phyloP scores from a whole-genome alignment of 2,113 vertebrate species.

The Muntiacus reevesi region DNA sequence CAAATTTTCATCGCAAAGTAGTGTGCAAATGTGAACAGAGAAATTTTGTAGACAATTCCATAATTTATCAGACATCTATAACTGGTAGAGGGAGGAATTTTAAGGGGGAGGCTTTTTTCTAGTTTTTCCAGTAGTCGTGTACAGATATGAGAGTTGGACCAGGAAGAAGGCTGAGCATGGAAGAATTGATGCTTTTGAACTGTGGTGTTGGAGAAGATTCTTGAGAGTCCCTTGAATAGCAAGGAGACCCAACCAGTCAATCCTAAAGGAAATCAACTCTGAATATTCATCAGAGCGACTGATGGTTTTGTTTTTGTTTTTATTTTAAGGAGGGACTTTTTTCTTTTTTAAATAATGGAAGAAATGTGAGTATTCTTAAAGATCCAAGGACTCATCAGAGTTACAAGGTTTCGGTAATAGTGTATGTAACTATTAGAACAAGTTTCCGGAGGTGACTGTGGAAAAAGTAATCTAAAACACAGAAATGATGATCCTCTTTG shows the following conservation, averaged over 20 bases:
- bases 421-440: background rate
- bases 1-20: background rate
- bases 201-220: background rate
- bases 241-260: background rate
- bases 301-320: background rate
- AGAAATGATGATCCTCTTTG: background rate
- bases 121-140: background rate
- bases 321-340: background rate
- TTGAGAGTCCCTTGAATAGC: background rate
- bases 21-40: background rate
- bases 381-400: background rate
- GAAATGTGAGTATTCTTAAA: background rate
- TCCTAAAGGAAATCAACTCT: background rate
- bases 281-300: background rate
- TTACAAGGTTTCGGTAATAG: background rate
- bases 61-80: background rate
- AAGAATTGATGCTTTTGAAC: background rate
- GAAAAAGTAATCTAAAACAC: background rate
- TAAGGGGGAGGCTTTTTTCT: background rate
- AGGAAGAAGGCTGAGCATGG: background rate
- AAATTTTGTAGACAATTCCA: background rate
- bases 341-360: background rate
- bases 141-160: background rate
- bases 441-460: background rate
- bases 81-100: background rate